These are phyloP conservation scores for Enteromius viviparus DNA, from an alignment of 2,797 vertebrate genomes.

Conservation along the genomic window DNA sequence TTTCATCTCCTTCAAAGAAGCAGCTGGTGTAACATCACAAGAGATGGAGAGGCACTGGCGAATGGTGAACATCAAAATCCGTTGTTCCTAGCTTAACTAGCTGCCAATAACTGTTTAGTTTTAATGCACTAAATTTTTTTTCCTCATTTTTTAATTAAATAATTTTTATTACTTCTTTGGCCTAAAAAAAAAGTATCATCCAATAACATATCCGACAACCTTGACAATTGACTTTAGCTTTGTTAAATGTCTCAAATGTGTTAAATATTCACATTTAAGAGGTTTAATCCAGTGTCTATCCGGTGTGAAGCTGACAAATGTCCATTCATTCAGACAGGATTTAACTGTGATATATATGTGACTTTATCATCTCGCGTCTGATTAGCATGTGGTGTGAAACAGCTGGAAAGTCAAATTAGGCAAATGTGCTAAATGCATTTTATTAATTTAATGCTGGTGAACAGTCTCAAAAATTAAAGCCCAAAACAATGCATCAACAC, in stretches of 20 bases:
- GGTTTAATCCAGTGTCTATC: neutral
- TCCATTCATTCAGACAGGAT: neutral
- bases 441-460: neutral
- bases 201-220: neutral
- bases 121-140: neutral
- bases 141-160: neutral
- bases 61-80: slow-evolving; percentile 2
- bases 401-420: neutral
- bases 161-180: neutral
- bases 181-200: neutral
- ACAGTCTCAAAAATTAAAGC: neutral
- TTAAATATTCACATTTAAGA: neutral
- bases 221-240: neutral
- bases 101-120: neutral
- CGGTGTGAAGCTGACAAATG: slow-evolving; percentile 3
- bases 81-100: neutral
- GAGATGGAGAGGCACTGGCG: slow-evolving; percentile 47
- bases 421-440: neutral
- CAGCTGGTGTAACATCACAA: slow-evolving; percentile 29
- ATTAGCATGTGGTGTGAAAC: neutral
- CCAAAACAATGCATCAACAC: neutral
- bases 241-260: neutral
- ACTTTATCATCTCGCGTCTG: neutral
- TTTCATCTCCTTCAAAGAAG: slow-evolving; percentile 55
- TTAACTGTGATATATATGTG: neutral